These are phyloP conservation scores for Rhynchotus rufescens DNA, from an alignment of 2,797 vertebrate genomes.

Conservation along the genomic window DNA sequence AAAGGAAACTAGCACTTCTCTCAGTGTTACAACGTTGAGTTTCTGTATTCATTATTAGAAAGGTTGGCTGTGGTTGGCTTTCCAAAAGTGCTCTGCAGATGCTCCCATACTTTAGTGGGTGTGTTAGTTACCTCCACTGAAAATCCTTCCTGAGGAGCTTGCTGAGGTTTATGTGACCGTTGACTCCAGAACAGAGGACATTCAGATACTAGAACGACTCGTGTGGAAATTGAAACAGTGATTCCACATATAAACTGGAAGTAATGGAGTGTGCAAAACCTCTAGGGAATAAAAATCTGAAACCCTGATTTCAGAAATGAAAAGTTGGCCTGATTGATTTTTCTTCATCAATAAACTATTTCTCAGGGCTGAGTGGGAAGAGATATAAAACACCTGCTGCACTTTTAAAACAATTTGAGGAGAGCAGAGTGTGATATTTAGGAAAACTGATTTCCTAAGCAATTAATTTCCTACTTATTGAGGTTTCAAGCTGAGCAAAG, in stretches of 20 bases:
- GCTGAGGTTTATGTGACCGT: background rate
- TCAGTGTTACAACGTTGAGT: background rate
- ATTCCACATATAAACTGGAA: conserved; percentile 20
- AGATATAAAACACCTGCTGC: background rate
- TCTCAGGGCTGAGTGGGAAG: background rate
- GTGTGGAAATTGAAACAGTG: background rate
- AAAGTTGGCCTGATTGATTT: conserved; percentile 32
- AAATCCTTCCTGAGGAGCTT: background rate
- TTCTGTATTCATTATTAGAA: background rate
- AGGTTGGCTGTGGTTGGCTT: background rate
- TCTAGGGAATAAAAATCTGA: background rate
- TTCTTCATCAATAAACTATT: conserved; percentile 17
- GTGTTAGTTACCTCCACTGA: background rate
- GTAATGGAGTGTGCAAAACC: background rate
- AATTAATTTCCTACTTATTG: conserved; percentile 54
- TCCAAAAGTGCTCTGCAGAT: background rate
- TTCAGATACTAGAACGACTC: background rate
- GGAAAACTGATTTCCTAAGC: conserved; percentile 54
- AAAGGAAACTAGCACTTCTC: background rate
- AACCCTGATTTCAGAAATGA: background rate
- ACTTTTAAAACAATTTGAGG: conserved; percentile 11
- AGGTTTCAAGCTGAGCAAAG: conserved; percentile 22
- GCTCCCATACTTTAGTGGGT: background rate
- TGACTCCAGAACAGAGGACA: background rate
- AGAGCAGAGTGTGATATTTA: background rate